phyloP scores from a whole-genome alignment of 2,888 invertebrate genomes.

The Icerya purchasi region DNA sequence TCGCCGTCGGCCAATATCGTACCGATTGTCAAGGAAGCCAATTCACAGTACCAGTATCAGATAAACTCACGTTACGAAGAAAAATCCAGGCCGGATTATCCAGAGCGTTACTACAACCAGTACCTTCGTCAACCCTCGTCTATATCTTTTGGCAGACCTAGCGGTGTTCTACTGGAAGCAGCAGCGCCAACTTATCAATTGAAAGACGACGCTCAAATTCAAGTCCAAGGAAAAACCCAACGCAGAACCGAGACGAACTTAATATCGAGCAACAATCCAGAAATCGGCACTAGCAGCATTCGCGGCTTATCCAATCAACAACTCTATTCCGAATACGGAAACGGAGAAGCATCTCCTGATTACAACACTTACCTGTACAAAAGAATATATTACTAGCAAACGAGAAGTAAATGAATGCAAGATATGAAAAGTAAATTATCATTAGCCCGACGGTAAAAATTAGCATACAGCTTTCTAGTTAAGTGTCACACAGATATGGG shows the following conservation, averaged over 20 bases:
- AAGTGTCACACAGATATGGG: no score
- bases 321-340: constrained; percentile 10
- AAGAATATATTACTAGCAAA: constrained; percentile 11
- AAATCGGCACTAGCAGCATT: not conserved
- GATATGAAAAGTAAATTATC: no score
- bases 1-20: not conserved
- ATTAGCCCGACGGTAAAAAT: no score
- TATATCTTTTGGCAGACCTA: not conserved
- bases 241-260: constrained; percentile 6
- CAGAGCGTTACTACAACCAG: not conserved
- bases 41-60: constrained; percentile 12
- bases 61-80: constrained; percentile 13
- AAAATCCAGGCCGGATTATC: constrained; percentile 10
- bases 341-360: constrained; percentile 11
- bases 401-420: no score
- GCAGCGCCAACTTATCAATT: not conserved
- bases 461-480: no score
- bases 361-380: constrained; percentile 11
- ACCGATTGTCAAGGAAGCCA: constrained; percentile 7
- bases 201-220: constrained; percentile 6
- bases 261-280: not conserved
- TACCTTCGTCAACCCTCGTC: not conserved
- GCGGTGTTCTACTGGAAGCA: not conserved
- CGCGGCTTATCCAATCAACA: constrained; percentile 4
- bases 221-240: constrained; percentile 10